Percentiles rank a stretch among this genome's conserved stretches.
These are phyloP conservation scores for Dromiciops gliroides DNA, from an alignment of 2,113 vertebrate species.

Conservation along the genomic window DNA sequence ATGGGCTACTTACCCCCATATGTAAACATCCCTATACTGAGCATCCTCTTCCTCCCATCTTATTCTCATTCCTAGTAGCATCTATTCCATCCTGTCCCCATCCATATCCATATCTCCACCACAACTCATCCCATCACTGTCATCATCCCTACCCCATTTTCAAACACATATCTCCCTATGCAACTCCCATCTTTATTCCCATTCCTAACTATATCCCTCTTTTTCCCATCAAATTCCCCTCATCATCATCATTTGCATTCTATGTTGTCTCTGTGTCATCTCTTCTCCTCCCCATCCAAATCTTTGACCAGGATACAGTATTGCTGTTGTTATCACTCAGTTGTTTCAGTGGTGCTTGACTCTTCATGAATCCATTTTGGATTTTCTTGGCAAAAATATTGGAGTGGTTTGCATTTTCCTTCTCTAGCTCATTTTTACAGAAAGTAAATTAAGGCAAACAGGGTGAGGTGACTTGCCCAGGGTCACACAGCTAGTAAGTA, in stretches of 20 bases:
- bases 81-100: background rate
- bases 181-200: background rate
- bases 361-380: background rate
- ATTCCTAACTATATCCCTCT: background rate
- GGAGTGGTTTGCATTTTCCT: background rate
- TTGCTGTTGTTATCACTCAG: too few species aligned
- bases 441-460: background rate
- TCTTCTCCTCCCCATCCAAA: background rate
- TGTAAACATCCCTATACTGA: background rate
- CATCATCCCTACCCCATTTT: background rate
- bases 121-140: background rate
- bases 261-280: too few species aligned
- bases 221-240: background rate
- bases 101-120: background rate
- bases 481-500: background rate
- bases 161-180: background rate
- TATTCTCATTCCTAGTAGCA: background rate
- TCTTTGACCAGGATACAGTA: background rate
- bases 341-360: background rate
- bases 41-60: background rate
- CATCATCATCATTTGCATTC: background rate
- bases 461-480: background rate
- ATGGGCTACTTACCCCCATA: background rate
- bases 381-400: too few species aligned
- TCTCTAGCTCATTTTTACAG: background rate